A percentile compares a stretch with the other conserved stretches of the same genome.
Evolutionary conservation across 2,113 vertebrate genomes (phyloP).

Genomic region (Baryphthengus martii): DNA sequence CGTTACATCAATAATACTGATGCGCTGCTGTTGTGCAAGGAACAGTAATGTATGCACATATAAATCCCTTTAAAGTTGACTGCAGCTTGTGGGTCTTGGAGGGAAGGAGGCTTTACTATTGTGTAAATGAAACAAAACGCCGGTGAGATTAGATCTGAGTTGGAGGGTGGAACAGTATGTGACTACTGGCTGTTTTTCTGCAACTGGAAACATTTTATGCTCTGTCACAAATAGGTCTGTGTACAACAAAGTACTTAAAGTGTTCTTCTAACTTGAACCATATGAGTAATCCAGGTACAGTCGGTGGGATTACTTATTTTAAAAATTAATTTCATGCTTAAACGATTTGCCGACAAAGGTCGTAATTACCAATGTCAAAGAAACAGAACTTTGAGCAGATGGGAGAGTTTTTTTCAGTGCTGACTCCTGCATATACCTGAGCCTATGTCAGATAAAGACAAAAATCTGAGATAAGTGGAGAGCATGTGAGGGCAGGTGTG

Average conservation of each 20-base stretch:
- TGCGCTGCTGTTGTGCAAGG: not conserved
- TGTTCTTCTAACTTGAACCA: not conserved
- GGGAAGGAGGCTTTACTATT: not conserved
- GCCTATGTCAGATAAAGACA: not conserved
- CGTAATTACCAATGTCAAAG: slow-evolving; percentile 4
- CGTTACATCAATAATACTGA: not conserved
- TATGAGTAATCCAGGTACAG: not conserved
- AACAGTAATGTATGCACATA: not conserved
- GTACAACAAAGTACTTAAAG: not conserved
- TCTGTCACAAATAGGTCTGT: not conserved
- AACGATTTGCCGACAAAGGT: slow-evolving; percentile 29
- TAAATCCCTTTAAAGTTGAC: not conserved
- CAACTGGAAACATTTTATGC: not conserved
- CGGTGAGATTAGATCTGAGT: not conserved
- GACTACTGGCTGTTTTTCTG: not conserved
- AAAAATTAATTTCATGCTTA: slow-evolving; percentile 40
- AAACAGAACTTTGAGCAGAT: slow-evolving; percentile 2
- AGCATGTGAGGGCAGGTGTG: not conserved
- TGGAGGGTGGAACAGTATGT: not conserved
- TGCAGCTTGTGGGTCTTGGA: not conserved
- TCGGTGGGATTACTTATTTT: not conserved
- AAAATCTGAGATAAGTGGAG: not conserved
- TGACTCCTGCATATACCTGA: not conserved
- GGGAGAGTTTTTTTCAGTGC: not conserved
- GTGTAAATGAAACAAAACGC: not conserved